Percentiles rank a stretch among this genome's conserved stretches.
Evolutionary conservation across 2,888 invertebrate species (phyloP).

Genomic region (Phymatocera aterrima): DNA sequence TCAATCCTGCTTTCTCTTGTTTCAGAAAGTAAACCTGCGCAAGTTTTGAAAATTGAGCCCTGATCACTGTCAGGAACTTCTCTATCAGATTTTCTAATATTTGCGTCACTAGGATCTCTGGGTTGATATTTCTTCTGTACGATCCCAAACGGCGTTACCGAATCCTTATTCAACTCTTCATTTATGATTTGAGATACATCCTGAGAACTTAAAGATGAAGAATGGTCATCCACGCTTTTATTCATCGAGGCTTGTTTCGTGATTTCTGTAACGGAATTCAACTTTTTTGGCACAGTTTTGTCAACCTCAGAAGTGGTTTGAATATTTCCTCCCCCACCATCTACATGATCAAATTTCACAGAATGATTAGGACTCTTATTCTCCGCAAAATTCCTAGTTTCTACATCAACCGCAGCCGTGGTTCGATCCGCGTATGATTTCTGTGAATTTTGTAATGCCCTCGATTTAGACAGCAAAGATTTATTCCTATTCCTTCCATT

Average conservation of each 20-base stretch:
- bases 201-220: not conserved
- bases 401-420: not conserved
- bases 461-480: not conserved
- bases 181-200: slow-evolving; percentile 17
- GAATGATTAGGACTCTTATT: not conserved
- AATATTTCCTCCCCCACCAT: not conserved
- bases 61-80: not conserved
- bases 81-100: not conserved
- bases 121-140: not conserved
- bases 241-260: not conserved
- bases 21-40: not conserved
- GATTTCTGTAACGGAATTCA: not conserved
- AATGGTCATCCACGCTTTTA: not conserved
- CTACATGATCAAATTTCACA: not conserved
- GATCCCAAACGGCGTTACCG: not conserved
- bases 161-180: not conserved
- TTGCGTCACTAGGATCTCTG: not conserved
- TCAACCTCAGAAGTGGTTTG: not conserved
- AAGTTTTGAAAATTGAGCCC: not conserved
- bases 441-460: not conserved
- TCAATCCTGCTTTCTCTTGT: not conserved
- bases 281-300: not conserved
- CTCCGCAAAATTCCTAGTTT: not conserved
- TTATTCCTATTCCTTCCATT: not conserved
- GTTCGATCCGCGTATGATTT: not conserved